Evolutionary conservation across 2,888 invertebrate genomes (phyloP), one percentile per base, ranked within the genome.

Genomic region (Acanthosoma haemorrhoidale): DNA sequence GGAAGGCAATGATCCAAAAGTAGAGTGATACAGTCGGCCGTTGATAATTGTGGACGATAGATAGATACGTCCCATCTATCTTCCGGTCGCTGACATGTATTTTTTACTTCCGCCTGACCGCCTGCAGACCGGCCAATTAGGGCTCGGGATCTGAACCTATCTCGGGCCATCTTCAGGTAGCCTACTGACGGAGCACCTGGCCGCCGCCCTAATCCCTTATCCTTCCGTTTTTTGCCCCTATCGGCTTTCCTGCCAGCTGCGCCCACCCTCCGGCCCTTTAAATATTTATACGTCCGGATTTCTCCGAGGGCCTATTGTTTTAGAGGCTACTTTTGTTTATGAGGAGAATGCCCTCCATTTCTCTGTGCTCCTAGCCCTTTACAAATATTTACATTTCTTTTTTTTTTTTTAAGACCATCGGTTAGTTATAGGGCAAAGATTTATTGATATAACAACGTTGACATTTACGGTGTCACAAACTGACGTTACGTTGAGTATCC

Each of bases 251-350:
- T 25, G 29, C 29, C 21, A 3, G 6, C 51, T 8, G 25, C 9
- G 25, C 21, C 25, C 51, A 25, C 25, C 51, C 8, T 11, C 11
- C 13, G 2, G 13, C 29, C 51, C 51, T 51, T 51, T 51, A 51
- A 51, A 51, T 51, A 51, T 51, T 51, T 51, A 51, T 51, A 51
- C 25, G 51, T 4, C 29, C 51, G 21, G 51, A 51, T 51, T 51
- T 51, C 51, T 51, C 51, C 29, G 29, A 51, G 51, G 51, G 51
- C 51, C 51, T 51, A 51, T 51, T 51, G 51, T 51, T 51, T 51
- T 51, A 51, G 51, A 25, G 25, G 51, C 4, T 25, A 25, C 51
- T 51, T 51, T 51, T 51, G 51, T 51, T 51, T 51, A 51, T 51
- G 29, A 6, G 13, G 25, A 51, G 25, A 51, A 21, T 25, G 51